These are phyloP conservation scores for Melanotus villosus DNA, from an alignment of 2,888 invertebrate genomes.

Conservation along the genomic window DNA sequence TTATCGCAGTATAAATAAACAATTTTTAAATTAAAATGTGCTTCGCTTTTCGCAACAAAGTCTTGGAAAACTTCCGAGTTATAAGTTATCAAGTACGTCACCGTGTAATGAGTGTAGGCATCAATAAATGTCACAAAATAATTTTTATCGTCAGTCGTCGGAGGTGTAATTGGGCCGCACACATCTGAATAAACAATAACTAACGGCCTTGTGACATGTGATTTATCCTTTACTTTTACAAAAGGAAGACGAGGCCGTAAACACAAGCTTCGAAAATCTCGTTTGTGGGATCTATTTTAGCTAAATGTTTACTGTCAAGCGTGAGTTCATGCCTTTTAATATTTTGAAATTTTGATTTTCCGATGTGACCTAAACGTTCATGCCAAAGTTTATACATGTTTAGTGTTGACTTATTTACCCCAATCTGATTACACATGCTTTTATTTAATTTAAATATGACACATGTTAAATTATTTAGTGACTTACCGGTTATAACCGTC, in stretches of 20 bases:
- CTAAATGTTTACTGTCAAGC: constrained; percentile 48
- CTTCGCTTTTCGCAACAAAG: constrained; percentile 1
- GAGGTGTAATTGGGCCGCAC: constrained; percentile 32
- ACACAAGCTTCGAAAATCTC: constrained; percentile 41
- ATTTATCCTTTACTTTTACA: background rate
- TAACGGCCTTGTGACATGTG: constrained; percentile 17
- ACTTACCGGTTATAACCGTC: background rate
- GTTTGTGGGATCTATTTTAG: constrained; percentile 36
- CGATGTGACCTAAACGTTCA: constrained; percentile 56
- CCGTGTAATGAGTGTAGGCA: background rate
- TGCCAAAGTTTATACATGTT: constrained; percentile 55
- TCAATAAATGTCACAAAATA: constrained; percentile 28
- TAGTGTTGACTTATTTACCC: background rate
- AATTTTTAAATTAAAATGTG: constrained; percentile 23
- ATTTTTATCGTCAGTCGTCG: background rate
- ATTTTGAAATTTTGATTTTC: constrained; percentile 51
- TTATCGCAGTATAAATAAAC: constrained; percentile 44
- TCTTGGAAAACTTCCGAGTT: constrained; percentile 13
- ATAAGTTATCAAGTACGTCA: constrained; percentile 2
- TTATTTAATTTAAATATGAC: background rate
- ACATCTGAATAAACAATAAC: too few relatives aligned
- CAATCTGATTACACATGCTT: constrained; percentile 5
- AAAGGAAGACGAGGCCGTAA: constrained; percentile 7
- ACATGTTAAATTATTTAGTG: background rate
- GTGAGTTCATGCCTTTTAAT: constrained; percentile 54